phyloP scores from a whole-genome alignment of 1,140 invertebrate species.

The Drosophila willistoni region DNA sequence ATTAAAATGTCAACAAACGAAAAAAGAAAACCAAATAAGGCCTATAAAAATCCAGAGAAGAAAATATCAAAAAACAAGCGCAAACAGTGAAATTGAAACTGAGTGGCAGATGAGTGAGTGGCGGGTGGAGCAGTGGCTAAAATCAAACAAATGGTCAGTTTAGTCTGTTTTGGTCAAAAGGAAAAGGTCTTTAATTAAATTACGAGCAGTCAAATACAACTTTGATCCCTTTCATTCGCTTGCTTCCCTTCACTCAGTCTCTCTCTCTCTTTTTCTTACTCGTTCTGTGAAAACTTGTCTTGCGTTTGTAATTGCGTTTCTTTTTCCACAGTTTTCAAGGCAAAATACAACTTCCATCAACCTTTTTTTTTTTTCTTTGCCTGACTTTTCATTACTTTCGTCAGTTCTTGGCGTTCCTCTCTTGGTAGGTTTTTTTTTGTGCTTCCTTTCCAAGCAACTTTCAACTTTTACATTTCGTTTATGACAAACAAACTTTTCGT shows the following conservation, averaged over 20 bases:
- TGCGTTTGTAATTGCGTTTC: slow-evolving; percentile 72
- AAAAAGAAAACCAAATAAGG: slow-evolving; percentile 25
- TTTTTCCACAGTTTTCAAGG: slow-evolving; percentile 55
- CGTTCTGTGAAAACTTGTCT: slow-evolving; percentile 59
- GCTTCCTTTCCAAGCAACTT: slow-evolving; percentile 29
- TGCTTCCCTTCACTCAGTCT: slow-evolving; percentile 7
- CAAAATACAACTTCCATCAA: slow-evolving; percentile 33
- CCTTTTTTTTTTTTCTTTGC: slow-evolving; percentile 29
- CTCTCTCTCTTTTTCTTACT: slow-evolving; percentile 9
- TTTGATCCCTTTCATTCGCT: slow-evolving; percentile 67
- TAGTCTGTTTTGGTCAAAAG: slow-evolving; percentile 58
- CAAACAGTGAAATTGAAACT: slow-evolving; percentile 73
- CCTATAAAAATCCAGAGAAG: slow-evolving; percentile 20
- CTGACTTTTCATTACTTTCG: slow-evolving; percentile 72
- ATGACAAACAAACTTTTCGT: slow-evolving; percentile 74
- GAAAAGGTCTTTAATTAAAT: slow-evolving; percentile 79
- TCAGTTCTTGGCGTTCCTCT: slow-evolving; percentile 51
- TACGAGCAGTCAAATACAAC: slow-evolving; percentile 72
- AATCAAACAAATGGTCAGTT: slow-evolving; percentile 46
- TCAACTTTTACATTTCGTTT: slow-evolving; percentile 51
- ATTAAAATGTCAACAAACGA: slow-evolving; percentile 70
- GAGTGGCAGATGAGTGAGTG: slow-evolving; percentile 18
- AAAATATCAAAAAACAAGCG: slow-evolving; percentile 25
- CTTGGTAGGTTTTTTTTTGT: slow-evolving; percentile 41
- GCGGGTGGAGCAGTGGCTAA: slow-evolving; percentile 22